A percentile compares a stretch with the other conserved stretches of the same genome.
These are phyloP conservation scores for Syndactyla subalaris DNA, from an alignment of 2,797 vertebrate species.

Conservation along the genomic window DNA sequence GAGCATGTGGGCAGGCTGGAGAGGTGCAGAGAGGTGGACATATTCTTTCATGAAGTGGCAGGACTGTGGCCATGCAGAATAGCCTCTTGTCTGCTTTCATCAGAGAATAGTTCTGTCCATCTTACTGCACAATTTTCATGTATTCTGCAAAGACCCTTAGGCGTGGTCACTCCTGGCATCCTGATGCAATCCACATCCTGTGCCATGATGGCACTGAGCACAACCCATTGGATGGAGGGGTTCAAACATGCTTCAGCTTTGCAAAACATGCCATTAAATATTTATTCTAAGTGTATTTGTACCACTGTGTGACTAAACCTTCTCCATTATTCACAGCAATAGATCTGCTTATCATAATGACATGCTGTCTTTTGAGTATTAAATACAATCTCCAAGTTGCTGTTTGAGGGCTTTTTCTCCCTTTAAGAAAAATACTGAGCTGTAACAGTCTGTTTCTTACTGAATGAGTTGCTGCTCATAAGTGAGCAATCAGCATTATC, in stretches of 20 bases:
- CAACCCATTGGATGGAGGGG: not conserved
- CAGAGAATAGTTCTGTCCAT: not conserved
- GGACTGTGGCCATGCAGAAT: not conserved
- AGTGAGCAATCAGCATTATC: slow-evolving; percentile 75
- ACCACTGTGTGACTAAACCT: slow-evolving; percentile 45
- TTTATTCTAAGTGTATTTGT: slow-evolving; percentile 48
- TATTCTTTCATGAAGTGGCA: not conserved
- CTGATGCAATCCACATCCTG: not conserved
- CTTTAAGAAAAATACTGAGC: slow-evolving; percentile 24
- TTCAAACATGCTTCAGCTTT: slow-evolving; percentile 28
- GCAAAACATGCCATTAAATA: slow-evolving; percentile 45
- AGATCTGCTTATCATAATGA: not conserved
- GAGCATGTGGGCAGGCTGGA: not conserved
- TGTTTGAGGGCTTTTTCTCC: not conserved
- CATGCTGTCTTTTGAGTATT: slow-evolving; percentile 40
- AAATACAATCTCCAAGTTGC: slow-evolving; percentile 44
- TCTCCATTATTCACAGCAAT: slow-evolving; percentile 27
- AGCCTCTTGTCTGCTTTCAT: not conserved
- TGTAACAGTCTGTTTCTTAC: slow-evolving; percentile 64
- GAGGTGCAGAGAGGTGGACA: not conserved
- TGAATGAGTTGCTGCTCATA: slow-evolving; percentile 63
- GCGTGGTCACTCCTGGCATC: not conserved
- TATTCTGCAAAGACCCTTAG: not conserved
- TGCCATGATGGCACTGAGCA: not conserved
- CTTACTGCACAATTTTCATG: not conserved